phyloP scores from a whole-genome alignment of 2,888 invertebrate species.

The Tanytarsus gracilentus region DNA sequence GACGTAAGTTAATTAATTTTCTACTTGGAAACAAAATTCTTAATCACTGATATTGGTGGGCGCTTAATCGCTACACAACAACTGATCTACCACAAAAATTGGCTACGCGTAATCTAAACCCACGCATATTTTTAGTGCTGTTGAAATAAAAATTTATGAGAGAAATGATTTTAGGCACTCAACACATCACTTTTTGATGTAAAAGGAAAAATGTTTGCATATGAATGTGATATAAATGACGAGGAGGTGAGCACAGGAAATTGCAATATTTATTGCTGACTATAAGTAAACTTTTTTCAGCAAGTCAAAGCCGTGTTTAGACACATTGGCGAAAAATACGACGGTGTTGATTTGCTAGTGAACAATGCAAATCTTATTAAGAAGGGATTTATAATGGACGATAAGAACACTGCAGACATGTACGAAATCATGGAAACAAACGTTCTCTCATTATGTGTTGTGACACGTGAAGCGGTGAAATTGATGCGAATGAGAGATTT shows the following conservation, averaged over 20 bases:
- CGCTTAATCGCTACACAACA: neutral
- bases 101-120: no score
- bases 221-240: constrained; percentile 35
- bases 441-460: constrained; percentile 46
- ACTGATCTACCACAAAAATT: neutral
- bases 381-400: constrained; percentile 33
- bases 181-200: constrained; percentile 33
- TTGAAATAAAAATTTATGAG: neutral
- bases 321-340: constrained; percentile 35
- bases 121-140: no score
- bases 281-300: no score
- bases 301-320: constrained; percentile 33
- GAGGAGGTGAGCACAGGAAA: no score
- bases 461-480: constrained; percentile 46
- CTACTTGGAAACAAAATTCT: neutral
- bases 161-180: constrained; percentile 30
- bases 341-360: constrained; percentile 34
- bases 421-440: constrained; percentile 44
- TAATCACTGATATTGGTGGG: neutral
- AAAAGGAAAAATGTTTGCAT: constrained; percentile 34
- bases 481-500: constrained; percentile 45
- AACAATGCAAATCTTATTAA: constrained; percentile 34
- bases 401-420: constrained; percentile 38
- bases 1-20: constrained; percentile 6
- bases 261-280: no score